Conservation (phyloP, 2,888 invertebrate species). For the Vanessa cardui region DNA sequence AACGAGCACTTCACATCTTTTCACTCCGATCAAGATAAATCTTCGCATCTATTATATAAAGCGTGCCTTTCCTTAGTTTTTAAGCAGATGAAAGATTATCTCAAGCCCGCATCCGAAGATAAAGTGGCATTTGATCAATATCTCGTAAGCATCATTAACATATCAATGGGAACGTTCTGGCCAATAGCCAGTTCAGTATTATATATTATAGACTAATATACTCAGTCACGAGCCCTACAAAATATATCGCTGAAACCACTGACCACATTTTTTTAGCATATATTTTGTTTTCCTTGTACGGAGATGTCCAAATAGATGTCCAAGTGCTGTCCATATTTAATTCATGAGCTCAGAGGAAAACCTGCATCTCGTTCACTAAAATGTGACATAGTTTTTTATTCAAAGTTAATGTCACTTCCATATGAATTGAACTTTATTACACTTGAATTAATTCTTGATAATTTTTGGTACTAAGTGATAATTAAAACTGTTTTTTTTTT, state of each 20-base stretch:
- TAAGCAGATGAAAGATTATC: conserved; percentile 43
- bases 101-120: conserved; percentile 36
- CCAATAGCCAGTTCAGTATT: conserved; percentile 42
- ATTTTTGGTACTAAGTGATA: not conserved
- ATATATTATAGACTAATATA: conserved; percentile 39
- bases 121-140: conserved; percentile 41
- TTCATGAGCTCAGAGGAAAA: too few relatives aligned
- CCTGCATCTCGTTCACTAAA: too few relatives aligned
- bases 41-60: conserved; percentile 28
- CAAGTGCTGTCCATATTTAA: too few relatives aligned
- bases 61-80: conserved; percentile 40
- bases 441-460: not conserved
- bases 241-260: conserved; percentile 1
- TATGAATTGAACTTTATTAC: too few relatives aligned
- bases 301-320: too few relatives aligned
- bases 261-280: too few relatives aligned
- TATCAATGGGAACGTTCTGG: conserved; percentile 47
- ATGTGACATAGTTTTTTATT: too few relatives aligned
- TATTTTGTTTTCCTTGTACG: too few relatives aligned
- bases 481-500: too few relatives aligned
- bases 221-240: conserved; percentile 18
- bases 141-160: conserved; percentile 46
- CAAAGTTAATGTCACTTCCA: too few relatives aligned
- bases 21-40: conserved; percentile 15
- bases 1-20: conserved; percentile 14